phyloP scores from a whole-genome alignment of 2,113 vertebrate genomes.

The Cephalopholis sonnerati region DNA sequence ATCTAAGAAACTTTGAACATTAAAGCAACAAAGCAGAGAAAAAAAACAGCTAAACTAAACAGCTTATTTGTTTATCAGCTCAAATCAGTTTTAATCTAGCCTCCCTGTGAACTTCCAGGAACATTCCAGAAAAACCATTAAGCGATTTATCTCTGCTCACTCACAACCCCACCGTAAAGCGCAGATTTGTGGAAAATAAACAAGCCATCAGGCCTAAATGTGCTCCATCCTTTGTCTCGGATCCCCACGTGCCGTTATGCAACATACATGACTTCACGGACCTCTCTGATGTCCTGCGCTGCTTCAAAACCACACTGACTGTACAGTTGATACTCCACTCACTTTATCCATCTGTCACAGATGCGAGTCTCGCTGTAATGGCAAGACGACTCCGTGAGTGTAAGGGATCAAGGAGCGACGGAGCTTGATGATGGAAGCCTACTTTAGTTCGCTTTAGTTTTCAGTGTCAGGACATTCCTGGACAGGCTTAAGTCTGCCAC shows the following conservation, averaged over 20 bases:
- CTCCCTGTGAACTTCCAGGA: slow-evolving; percentile 66
- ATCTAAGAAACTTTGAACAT: slow-evolving; percentile 26
- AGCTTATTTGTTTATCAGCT: slow-evolving; percentile 52
- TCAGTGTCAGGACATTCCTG: slow-evolving; percentile 43
- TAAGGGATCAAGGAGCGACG: slow-evolving; percentile 32
- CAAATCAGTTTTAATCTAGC: slow-evolving; percentile 64
- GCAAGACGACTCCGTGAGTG: slow-evolving; percentile 6
- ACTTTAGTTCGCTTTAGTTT: slow-evolving; percentile 7
- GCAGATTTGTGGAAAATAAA: slow-evolving; percentile 72
- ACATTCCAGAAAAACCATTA: slow-evolving; percentile 83
- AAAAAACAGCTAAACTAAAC: slow-evolving; percentile 3
- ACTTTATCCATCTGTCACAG: slow-evolving; percentile 23
- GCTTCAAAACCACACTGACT: slow-evolving; percentile 19
- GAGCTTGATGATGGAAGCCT: slow-evolving; percentile 24
- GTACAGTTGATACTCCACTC: slow-evolving; percentile 30
- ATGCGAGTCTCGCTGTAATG: background rate
- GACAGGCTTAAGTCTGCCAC: background rate
- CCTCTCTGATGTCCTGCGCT: slow-evolving; percentile 10
- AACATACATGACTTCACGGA: slow-evolving; percentile 29
- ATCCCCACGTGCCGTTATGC: slow-evolving; percentile 49
- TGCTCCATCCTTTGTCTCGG: slow-evolving; percentile 53
- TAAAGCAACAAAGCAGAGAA: slow-evolving; percentile 25
- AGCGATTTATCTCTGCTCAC: slow-evolving; percentile 70
- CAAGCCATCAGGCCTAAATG: slow-evolving; percentile 66
- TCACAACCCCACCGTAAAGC: slow-evolving; percentile 60